phyloP scores from a whole-genome alignment of 2,797 vertebrate species.

The Odontamblyopus rebecca region DNA sequence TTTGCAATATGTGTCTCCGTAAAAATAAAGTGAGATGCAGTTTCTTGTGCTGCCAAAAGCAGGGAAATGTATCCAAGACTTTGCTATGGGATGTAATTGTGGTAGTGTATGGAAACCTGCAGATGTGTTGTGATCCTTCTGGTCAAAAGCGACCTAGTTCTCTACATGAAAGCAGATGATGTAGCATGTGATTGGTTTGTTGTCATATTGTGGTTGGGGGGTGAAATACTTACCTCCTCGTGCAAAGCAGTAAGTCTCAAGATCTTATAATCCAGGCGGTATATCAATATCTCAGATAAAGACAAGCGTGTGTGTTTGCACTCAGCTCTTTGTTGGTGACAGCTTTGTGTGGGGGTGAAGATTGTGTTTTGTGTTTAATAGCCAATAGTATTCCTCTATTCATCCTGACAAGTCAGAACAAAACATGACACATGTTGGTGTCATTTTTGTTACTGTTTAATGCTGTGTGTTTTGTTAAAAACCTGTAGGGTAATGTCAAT shows the following conservation, averaged over 20 bases:
- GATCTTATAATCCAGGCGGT: conserved; percentile 51
- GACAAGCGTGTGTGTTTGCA: conserved; percentile 7
- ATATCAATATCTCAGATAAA: conserved; percentile 40
- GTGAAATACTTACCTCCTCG: conserved; percentile 43
- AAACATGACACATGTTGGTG: neutral
- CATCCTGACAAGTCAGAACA: neutral
- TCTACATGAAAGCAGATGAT: conserved; percentile 61
- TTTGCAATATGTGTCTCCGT: too few species aligned
- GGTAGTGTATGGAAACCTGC: conserved; percentile 43
- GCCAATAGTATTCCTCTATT: neutral
- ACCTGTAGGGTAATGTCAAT: neutral
- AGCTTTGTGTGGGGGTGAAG: neutral
- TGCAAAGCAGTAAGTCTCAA: conserved; percentile 55
- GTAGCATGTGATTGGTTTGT: conserved; percentile 62
- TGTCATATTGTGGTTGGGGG: conserved; percentile 52
- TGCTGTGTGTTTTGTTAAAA: neutral
- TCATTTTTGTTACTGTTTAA: neutral
- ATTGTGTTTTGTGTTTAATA: neutral
- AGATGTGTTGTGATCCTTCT: conserved; percentile 57
- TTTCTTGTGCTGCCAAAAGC: conserved; percentile 6
- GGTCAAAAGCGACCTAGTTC: conserved; percentile 62
- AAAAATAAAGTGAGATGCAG: neutral
- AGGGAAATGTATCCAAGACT: conserved; percentile 2
- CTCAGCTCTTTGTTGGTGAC: conserved; percentile 29
- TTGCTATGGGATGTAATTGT: conserved; percentile 12